Evolutionary conservation across 2,113 vertebrate genomes (phyloP).

Genomic region (Cyprinodon tularosa): DNA sequence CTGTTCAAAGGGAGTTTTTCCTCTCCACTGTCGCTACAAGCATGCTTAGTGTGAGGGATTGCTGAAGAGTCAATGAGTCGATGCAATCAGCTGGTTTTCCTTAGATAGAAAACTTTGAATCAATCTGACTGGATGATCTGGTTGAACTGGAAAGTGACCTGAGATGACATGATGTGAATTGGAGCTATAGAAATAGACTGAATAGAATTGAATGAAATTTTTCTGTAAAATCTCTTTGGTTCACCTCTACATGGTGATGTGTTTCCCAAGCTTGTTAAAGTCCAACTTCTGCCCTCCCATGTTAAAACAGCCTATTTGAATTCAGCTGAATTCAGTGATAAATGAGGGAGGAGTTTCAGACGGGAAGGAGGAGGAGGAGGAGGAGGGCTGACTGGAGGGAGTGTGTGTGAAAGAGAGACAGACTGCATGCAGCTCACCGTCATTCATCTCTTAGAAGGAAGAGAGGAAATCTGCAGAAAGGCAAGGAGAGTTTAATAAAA

Average conservation of each 20-base stretch:
- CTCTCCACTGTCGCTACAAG: too few relatives aligned
- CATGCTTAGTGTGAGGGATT: too few relatives aligned
- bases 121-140: too few relatives aligned
- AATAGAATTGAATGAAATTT: too few relatives aligned
- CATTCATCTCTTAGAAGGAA: constrained; percentile 76
- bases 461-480: constrained; percentile 68
- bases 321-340: constrained; percentile 48
- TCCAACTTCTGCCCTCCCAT: constrained; percentile 45
- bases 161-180: too few relatives aligned
- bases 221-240: too few relatives aligned
- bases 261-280: background rate
- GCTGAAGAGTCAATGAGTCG: too few relatives aligned
- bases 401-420: constrained; percentile 63
- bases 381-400: constrained; percentile 33
- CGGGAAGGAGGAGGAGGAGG: background rate
- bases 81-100: too few relatives aligned
- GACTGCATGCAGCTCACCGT: constrained; percentile 79
- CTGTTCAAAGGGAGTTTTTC: too few relatives aligned
- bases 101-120: too few relatives aligned
- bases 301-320: constrained; percentile 39
- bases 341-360: constrained; percentile 41
- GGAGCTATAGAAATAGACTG: too few relatives aligned
- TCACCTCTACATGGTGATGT: background rate
- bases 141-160: too few relatives aligned
- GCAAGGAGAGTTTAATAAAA: background rate